Conservation (phyloP, 2,888 invertebrate genomes). For the Hydraecia micacea region DNA sequence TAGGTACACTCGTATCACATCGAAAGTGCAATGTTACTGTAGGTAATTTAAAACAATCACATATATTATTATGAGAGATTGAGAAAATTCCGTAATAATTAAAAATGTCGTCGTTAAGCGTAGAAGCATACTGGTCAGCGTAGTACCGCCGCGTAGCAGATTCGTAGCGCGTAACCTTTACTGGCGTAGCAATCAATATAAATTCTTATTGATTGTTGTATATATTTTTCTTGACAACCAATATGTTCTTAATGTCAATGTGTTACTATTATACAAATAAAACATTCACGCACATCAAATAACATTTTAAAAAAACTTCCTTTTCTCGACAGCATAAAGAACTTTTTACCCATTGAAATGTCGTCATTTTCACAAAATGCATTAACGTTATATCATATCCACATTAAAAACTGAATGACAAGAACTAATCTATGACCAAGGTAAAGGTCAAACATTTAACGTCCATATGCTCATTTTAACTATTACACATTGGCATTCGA, state of each 20-base stretch:
- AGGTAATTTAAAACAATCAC: neutral
- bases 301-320: neutral
- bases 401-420: slow-evolving; percentile 18
- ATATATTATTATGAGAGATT: neutral
- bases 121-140: neutral
- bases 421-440: slow-evolving; percentile 44
- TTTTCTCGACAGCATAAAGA: neutral
- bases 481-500: slow-evolving; percentile 38
- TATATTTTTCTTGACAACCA: neutral
- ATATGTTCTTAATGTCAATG: no score
- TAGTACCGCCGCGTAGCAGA: slow-evolving; percentile 38
- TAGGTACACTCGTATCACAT: neutral
- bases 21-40: neutral
- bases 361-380: neutral
- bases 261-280: no score
- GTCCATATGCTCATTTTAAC: slow-evolving; percentile 35
- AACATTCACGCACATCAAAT: neutral
- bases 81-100: neutral
- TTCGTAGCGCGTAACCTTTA: slow-evolving; percentile 41
- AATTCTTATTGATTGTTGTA: neutral
- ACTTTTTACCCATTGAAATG: neutral
- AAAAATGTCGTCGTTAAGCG: neutral
- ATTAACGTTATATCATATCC: slow-evolving; percentile 18
- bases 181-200: slow-evolving; percentile 34
- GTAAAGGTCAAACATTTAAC: slow-evolving; percentile 46